phyloP scores from a whole-genome alignment of 2,113 vertebrate genomes.

The Macquaria australasica region DNA sequence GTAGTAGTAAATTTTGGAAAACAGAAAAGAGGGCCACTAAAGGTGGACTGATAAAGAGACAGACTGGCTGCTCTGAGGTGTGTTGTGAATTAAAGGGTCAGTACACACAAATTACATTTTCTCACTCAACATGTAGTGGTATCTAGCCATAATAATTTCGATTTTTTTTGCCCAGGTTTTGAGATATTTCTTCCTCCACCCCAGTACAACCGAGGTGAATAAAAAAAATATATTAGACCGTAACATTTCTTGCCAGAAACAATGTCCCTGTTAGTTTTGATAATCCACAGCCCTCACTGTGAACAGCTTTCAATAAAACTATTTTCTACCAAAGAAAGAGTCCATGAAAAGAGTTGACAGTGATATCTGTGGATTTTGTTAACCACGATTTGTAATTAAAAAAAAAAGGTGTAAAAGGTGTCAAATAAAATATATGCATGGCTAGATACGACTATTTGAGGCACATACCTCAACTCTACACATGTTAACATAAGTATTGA shows the following conservation, averaged over 20 bases:
- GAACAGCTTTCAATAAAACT: background rate
- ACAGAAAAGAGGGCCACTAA: background rate
- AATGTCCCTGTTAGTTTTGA: background rate
- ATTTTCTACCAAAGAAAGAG: background rate
- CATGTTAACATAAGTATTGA: constrained; percentile 28
- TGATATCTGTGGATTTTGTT: background rate
- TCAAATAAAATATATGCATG: background rate
- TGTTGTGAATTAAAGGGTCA: background rate
- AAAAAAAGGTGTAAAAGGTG: background rate
- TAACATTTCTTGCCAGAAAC: background rate
- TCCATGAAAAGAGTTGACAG: background rate
- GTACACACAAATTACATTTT: background rate
- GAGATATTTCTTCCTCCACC: background rate
- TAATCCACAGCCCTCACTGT: background rate
- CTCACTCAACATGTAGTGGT: background rate
- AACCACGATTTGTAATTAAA: background rate
- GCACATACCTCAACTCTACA: background rate
- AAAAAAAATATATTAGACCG: background rate
- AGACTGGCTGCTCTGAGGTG: background rate
- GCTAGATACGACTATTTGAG: background rate
- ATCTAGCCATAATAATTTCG: background rate
- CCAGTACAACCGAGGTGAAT: background rate
- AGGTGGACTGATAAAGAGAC: background rate
- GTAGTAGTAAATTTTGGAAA: background rate
- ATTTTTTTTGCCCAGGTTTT: constrained; percentile 12